Conservation (phyloP, 2,113 vertebrate species). For the Microtus pennsylvanicus region DNA sequence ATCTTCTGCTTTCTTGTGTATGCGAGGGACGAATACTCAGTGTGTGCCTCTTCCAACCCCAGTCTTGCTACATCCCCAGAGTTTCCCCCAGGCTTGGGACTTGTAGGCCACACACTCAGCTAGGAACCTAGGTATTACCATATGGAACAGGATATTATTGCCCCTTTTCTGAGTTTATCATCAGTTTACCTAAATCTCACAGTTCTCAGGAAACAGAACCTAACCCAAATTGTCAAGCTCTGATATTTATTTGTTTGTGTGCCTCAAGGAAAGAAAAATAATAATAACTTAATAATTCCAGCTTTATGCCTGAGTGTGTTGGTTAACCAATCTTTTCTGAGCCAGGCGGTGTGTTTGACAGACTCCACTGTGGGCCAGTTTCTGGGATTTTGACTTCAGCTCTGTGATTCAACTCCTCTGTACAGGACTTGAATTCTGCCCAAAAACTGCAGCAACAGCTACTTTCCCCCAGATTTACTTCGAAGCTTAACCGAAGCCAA, state of each 20-base stretch:
- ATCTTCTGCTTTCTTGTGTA: neutral
- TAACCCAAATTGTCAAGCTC: neutral
- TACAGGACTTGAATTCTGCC: neutral
- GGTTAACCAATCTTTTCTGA: neutral
- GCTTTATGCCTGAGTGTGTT: too few species aligned
- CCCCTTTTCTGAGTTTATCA: neutral
- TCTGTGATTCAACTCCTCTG: neutral
- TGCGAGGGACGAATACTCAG: accelerated
- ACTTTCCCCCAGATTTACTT: neutral
- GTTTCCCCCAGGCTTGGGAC: too few species aligned
- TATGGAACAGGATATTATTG: too few species aligned
- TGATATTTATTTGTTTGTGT: too few species aligned
- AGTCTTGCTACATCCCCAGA: neutral
- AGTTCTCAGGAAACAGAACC: neutral
- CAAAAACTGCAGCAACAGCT: neutral
- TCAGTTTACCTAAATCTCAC: neutral
- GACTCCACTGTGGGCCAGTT: neutral
- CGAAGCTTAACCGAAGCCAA: neutral
- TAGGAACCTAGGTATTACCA: too few species aligned
- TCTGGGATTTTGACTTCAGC: neutral
- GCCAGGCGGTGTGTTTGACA: neutral
- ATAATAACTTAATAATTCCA: neutral
- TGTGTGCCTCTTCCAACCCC: neutral
- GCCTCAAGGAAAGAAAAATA: neutral
- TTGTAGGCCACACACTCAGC: accelerated